phyloP scores from a whole-genome alignment of 1,140 invertebrate species.

The Andrena cerasifolii region DNA sequence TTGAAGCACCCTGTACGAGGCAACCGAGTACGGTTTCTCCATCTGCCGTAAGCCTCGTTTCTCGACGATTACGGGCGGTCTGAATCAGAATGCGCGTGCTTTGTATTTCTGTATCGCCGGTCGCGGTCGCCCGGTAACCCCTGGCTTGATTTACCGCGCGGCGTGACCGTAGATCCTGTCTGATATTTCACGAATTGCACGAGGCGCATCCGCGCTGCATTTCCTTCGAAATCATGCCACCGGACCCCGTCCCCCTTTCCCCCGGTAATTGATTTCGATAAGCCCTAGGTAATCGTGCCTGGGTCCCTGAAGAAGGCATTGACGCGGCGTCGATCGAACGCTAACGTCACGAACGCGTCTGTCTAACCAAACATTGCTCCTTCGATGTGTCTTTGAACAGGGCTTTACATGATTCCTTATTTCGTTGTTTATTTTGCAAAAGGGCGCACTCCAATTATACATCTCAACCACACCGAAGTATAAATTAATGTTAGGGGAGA shows the following conservation, averaged over 20 bases:
- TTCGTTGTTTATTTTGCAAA: no score
- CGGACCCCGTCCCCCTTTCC: background rate
- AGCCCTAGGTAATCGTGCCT: background rate
- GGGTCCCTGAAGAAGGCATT: background rate
- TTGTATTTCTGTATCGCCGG: slow-evolving; percentile 66
- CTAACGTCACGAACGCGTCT: no score
- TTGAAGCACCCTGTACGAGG: slow-evolving; percentile 54
- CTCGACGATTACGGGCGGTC: slow-evolving; percentile 63
- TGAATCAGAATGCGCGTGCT: slow-evolving; percentile 63
- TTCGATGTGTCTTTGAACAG: background rate
- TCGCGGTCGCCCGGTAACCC: slow-evolving; percentile 51
- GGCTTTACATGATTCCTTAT: no score
- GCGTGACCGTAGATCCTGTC: slow-evolving; percentile 55
- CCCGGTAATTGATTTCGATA: slow-evolving; percentile 48
- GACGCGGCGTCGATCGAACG: background rate
- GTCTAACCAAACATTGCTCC: background rate
- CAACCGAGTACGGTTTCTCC: slow-evolving; percentile 20
- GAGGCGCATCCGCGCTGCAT: slow-evolving; percentile 38
- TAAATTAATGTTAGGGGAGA: no score
- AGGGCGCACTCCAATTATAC: no score
- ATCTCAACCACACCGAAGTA: no score
- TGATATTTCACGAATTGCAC: slow-evolving; percentile 63
- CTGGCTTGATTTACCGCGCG: slow-evolving; percentile 59
- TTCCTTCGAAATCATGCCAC: slow-evolving; percentile 41
- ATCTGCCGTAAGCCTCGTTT: slow-evolving; percentile 56